Evolutionary conservation across 1,140 invertebrate genomes (phyloP).

Genomic region (Drosophila kurseongensis): DNA sequence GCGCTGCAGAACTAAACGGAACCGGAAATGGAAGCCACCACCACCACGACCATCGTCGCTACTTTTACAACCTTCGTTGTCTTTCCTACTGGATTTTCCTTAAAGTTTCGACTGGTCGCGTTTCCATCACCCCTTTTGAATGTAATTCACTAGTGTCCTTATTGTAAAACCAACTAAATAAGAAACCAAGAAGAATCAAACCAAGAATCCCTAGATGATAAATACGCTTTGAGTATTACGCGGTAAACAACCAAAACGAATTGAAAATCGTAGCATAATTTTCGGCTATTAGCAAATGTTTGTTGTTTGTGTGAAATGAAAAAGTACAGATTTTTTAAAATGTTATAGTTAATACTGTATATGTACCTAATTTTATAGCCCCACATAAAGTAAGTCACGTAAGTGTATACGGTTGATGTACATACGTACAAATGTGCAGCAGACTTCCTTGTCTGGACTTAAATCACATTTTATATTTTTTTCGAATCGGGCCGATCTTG

Average conservation of each 20-base stretch:
- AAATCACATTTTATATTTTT: not conserved
- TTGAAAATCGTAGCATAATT: slow-evolving; percentile 62
- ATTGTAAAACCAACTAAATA: slow-evolving; percentile 51
- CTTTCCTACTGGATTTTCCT: slow-evolving; percentile 3
- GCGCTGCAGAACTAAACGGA: slow-evolving; percentile 71
- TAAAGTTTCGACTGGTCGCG: slow-evolving; percentile 22
- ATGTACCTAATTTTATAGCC: slow-evolving; percentile 56
- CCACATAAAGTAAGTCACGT: slow-evolving; percentile 33
- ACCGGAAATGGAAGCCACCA: slow-evolving; percentile 27
- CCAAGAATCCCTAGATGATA: slow-evolving; percentile 44
- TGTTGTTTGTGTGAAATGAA: slow-evolving; percentile 40
- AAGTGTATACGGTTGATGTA: slow-evolving; percentile 19
- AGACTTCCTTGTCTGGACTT: slow-evolving; percentile 16
- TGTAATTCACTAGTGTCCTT: slow-evolving; percentile 75
- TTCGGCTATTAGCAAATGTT: slow-evolving; percentile 72
- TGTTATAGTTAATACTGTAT: slow-evolving; percentile 51
- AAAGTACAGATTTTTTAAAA: slow-evolving; percentile 53
- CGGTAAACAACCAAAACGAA: slow-evolving; percentile 62
- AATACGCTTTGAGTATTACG: slow-evolving; percentile 64
- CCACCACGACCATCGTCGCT: slow-evolving; percentile 16
- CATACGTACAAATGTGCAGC: slow-evolving; percentile 5
- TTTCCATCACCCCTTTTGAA: slow-evolving; percentile 45
- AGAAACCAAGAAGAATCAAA: slow-evolving; percentile 44
- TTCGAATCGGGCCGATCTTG: not conserved
- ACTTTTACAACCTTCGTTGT: slow-evolving; percentile 14